phyloP scores from a whole-genome alignment of 2,113 vertebrate genomes.

The Cromileptes altivelis region DNA sequence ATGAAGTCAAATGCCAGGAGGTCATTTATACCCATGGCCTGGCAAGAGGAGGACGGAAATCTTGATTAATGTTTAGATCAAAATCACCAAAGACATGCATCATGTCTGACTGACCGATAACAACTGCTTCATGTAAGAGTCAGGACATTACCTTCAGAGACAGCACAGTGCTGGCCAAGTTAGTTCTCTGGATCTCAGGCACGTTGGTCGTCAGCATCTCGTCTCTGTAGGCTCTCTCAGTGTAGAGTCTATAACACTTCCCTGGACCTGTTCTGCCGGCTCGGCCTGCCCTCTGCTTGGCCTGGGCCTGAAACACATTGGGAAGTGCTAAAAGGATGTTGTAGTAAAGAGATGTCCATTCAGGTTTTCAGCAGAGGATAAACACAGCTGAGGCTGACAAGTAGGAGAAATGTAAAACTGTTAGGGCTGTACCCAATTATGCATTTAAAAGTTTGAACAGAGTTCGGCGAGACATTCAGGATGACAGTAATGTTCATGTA shows the following conservation, averaged over 20 bases:
- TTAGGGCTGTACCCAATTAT: not conserved
- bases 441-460: too few species aligned
- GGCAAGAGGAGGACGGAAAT: not conserved
- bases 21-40: conserved; percentile 98
- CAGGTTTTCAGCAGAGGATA: not conserved
- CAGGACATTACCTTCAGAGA: conserved; percentile 91
- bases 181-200: conserved; percentile 98
- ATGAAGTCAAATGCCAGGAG: conserved; percentile 95
- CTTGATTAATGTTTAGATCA: too few species aligned
- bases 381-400: not conserved
- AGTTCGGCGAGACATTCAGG: too few species aligned
- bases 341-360: not conserved
- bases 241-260: conserved; percentile 96
- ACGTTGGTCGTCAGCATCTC: conserved; percentile 99
- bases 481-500: too few species aligned
- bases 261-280: conserved; percentile 96
- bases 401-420: not conserved
- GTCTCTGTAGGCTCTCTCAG: conserved; percentile 96
- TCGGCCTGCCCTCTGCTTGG: conserved; percentile 95
- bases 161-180: conserved; percentile 95
- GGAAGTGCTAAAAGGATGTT: not conserved
- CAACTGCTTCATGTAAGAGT: not conserved
- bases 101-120: too few species aligned
- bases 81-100: not conserved
- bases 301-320: conserved; percentile 89